Evolutionary conservation across 2,888 invertebrate species (phyloP).

Genomic region (Polydrusus cervinus): DNA sequence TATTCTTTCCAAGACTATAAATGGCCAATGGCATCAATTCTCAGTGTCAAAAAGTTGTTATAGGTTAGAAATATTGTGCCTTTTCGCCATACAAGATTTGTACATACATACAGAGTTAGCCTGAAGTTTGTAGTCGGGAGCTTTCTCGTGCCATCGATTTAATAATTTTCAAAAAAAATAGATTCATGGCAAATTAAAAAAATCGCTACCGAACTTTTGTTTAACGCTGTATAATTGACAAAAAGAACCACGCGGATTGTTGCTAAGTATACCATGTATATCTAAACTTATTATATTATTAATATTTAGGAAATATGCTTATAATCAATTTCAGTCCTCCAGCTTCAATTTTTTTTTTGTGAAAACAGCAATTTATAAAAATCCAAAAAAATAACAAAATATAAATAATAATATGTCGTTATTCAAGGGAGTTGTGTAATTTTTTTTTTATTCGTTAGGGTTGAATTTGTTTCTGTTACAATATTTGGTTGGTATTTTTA

Average conservation of each 20-base stretch:
- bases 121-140: background rate
- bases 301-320: conserved; percentile 69
- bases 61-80: conserved; percentile 22
- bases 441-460: conserved; percentile 36
- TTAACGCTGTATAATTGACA: conserved; percentile 3
- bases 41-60: conserved; percentile 20
- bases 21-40: conserved; percentile 19
- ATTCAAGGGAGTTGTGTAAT: conserved; percentile 52
- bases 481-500: conserved; percentile 24
- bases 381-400: conserved; percentile 68
- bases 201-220: background rate
- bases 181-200: background rate
- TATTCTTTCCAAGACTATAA: background rate
- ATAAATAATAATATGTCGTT: conserved; percentile 55
- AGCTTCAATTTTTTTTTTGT: conserved; percentile 65
- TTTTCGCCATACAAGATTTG: conserved; percentile 14
- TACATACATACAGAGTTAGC: conserved; percentile 1
- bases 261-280: conserved; percentile 59
- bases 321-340: conserved; percentile 69
- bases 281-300: conserved; percentile 67
- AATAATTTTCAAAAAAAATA: background rate
- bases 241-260: conserved; percentile 13
- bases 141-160: too few relatives aligned
- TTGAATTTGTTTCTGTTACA: conserved; percentile 48
- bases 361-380: conserved; percentile 65